Percentiles rank a stretch among this genome's conserved stretches.
Conservation (phyloP, 2,113 vertebrate genomes). For the Festucalex cinctus region DNA sequence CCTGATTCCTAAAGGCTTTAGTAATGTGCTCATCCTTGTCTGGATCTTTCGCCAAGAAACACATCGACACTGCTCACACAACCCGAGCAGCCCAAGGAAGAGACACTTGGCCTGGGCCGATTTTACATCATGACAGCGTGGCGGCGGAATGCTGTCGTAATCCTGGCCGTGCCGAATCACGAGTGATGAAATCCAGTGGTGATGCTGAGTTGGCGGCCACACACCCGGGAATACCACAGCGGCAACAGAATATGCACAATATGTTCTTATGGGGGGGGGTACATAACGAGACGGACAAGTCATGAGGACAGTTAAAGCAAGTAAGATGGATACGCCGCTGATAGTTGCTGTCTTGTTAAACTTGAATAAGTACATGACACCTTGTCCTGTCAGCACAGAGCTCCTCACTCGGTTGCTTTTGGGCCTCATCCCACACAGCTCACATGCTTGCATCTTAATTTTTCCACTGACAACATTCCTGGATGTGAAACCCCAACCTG, state of each 20-base stretch:
- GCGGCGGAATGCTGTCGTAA: slow-evolving; percentile 55
- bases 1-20: slow-evolving; percentile 63
- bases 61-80: slow-evolving; percentile 19
- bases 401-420: slow-evolving; percentile 12
- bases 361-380: slow-evolving; percentile 9
- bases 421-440: slow-evolving; percentile 10
- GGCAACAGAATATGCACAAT: slow-evolving; percentile 26
- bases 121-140: slow-evolving; percentile 51
- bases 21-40: slow-evolving; percentile 49
- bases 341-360: slow-evolving; percentile 24
- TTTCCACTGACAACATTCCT: slow-evolving; percentile 29
- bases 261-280: slow-evolving; percentile 17
- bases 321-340: slow-evolving; percentile 10
- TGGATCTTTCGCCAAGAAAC: slow-evolving; percentile 53
- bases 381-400: slow-evolving; percentile 1
- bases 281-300: neutral
- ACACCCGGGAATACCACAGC: slow-evolving; percentile 36
- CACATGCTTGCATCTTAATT: slow-evolving; percentile 8
- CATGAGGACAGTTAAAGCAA: neutral
- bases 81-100: slow-evolving; percentile 20
- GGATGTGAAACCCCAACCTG: too few relatives aligned
- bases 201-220: slow-evolving; percentile 52
- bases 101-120: slow-evolving; percentile 36
- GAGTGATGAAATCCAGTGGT: slow-evolving; percentile 36
- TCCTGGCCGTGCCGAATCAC: slow-evolving; percentile 24